phyloP scores from a whole-genome alignment of 2,888 invertebrate species.

The Scaptomyza reducta region DNA sequence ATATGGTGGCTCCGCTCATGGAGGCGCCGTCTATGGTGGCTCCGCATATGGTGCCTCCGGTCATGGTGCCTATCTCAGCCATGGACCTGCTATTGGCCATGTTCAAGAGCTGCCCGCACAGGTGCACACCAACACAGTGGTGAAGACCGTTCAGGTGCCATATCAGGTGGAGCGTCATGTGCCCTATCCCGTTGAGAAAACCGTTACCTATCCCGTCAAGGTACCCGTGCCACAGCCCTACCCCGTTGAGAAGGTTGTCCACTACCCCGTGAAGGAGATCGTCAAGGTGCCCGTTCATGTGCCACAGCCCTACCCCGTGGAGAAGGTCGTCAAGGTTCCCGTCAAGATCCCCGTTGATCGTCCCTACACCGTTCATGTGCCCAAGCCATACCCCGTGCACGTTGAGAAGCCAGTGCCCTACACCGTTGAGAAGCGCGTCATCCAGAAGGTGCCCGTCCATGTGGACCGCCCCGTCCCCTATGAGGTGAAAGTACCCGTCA shows the following conservation, averaged over 20 bases:
- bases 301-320: slow-evolving; percentile 85
- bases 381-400: slow-evolving; percentile 87
- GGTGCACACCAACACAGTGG: slow-evolving; percentile 88
- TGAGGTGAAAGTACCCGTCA: slow-evolving; percentile 88
- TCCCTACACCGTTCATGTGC: slow-evolving; percentile 87
- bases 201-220: slow-evolving; percentile 91
- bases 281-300: slow-evolving; percentile 88
- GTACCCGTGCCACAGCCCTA: slow-evolving; percentile 91
- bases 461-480: slow-evolving; percentile 89
- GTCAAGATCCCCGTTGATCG: slow-evolving; percentile 88
- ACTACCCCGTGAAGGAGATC: slow-evolving; percentile 90
- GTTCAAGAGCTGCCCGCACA: slow-evolving; percentile 84
- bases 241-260: slow-evolving; percentile 92
- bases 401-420: slow-evolving; percentile 86
- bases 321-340: slow-evolving; percentile 88
- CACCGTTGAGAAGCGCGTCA: slow-evolving; percentile 87
- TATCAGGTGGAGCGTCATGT: slow-evolving; percentile 88
- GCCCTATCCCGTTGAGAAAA: slow-evolving; percentile 92
- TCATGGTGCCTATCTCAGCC: slow-evolving; percentile 81
- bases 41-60: slow-evolving; percentile 85
- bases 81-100: slow-evolving; percentile 54
- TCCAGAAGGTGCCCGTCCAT: slow-evolving; percentile 86
- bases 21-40: too few species aligned
- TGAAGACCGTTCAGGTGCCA: slow-evolving; percentile 89
- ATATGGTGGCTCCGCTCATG: slow-evolving; percentile 86